Evolutionary conservation across 2,797 vertebrate species (phyloP), one percentile per base, ranked within the genome.

Genomic region (Lepilemur septentrionalis): DNA sequence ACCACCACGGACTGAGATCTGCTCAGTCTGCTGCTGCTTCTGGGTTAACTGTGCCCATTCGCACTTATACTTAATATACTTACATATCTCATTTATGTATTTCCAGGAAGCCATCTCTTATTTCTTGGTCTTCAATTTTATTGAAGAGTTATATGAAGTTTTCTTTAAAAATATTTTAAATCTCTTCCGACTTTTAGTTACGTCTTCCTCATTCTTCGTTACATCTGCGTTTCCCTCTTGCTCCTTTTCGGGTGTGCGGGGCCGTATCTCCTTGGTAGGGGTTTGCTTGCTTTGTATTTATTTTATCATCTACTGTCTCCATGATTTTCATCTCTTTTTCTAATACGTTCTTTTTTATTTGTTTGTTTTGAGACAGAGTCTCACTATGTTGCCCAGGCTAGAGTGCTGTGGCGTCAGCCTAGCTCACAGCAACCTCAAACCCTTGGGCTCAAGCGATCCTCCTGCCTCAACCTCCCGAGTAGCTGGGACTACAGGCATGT

Each of bases 1-100:
- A 5, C 28, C 9, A 0, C 13, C 22, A 0, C 1, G 23, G 25
- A 1, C 4, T 0, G 0, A 0, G 48, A 46, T 30, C 30, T 57
- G 69, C 22, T 50, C 61, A 25, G 18, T 15, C 7, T 7, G 13
- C 41, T 0, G 0, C 46, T 14, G 5, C 35, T 23, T 65, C 67
- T 1, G 6, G 46, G 55, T 25, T 38, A 4, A 0, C 13, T 72
- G 41, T 52, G n/a, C 41, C 38, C 0, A 35, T 5, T 22, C 14
- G 4, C 6, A 10, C 35, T 91, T 70, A 4, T 5, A 14, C n/a
- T 52, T 22, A 17, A 23, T 32, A 1, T 41, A 14, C 38, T 25
- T 23, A 35, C 4, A 32, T 18, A 3, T 5, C 67, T 11, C 32
- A 78, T 46, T 30, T 10, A 7, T 17, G 25, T 17, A 35, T 50